Evolutionary conservation across 1,140 invertebrate species (phyloP).

Genomic region (Hyles vespertilio): DNA sequence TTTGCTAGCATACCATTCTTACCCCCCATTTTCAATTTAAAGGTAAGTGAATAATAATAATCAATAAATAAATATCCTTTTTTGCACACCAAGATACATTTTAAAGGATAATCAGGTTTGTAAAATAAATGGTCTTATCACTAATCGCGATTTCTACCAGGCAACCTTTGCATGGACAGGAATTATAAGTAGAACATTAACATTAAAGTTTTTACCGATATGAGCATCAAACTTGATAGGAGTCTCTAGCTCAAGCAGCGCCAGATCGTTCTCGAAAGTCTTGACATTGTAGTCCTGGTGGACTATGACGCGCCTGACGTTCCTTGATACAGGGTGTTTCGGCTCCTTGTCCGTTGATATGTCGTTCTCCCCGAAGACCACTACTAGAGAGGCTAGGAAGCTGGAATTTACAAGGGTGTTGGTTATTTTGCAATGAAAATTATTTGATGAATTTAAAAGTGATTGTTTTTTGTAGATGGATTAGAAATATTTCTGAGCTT

Average conservation of each 20-base stretch:
- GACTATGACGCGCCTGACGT: slow-evolving; percentile 91
- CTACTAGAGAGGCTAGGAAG: slow-evolving; percentile 91
- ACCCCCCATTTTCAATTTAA: too few species aligned
- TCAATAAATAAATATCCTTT: slow-evolving; percentile 6
- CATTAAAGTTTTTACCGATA: slow-evolving; percentile 80
- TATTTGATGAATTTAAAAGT: too few species aligned
- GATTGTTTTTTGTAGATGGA: too few species aligned
- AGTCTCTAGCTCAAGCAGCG: slow-evolving; percentile 88
- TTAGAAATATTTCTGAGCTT: too few species aligned
- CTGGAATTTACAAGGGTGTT: slow-evolving; percentile 62
- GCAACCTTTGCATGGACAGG: too few species aligned
- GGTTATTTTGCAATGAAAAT: too few species aligned
- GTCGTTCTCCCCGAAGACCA: slow-evolving; percentile 94
- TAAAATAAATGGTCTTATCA: too few species aligned
- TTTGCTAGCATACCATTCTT: too few species aligned
- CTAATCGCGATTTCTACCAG: too few species aligned
- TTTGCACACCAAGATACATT: too few species aligned
- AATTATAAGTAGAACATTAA: neutral
- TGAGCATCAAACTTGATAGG: slow-evolving; percentile 90
- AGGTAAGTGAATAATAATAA: slow-evolving; percentile 29
- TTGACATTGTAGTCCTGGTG: slow-evolving; percentile 92
- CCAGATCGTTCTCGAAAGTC: slow-evolving; percentile 94
- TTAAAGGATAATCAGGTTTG: too few species aligned
- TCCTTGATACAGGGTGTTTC: slow-evolving; percentile 85
- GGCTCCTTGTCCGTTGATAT: slow-evolving; percentile 89